Conservation (phyloP, 2,113 vertebrate species). For the Oryzias curvinotus region DNA sequence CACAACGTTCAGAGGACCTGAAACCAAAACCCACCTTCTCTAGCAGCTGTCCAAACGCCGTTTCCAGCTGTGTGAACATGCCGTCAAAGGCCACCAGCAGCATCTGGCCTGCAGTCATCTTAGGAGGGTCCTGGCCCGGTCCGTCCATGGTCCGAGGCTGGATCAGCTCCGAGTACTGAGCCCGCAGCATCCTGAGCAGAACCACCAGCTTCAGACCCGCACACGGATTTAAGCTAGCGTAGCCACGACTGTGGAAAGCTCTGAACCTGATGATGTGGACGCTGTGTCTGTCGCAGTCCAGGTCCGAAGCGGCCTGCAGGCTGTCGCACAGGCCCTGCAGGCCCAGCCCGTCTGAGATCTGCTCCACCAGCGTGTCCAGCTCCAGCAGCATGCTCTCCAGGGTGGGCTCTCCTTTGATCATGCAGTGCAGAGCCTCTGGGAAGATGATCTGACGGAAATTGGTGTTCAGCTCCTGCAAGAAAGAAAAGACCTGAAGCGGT, state of each 20-base stretch:
- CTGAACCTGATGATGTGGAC: conserved; percentile 87
- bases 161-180: conserved; percentile 95
- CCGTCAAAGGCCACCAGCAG: conserved; percentile 97
- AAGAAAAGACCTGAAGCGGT: not conserved
- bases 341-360: conserved; percentile 89
- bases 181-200: conserved; percentile 84
- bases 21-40: conserved; percentile 84
- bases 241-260: not conserved
- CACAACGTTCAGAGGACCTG: too few relatives aligned
- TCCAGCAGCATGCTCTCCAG: conserved; percentile 93
- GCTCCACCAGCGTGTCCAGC: conserved; percentile 91
- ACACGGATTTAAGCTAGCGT: not conserved
- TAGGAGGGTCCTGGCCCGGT: conserved; percentile 90
- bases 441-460: conserved; percentile 99
- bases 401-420: conserved; percentile 94
- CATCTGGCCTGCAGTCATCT: conserved; percentile 99
- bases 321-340: conserved; percentile 87
- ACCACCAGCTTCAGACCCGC: not conserved
- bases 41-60: conserved; percentile 90
- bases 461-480: conserved; percentile 89
- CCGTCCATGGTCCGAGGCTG: conserved; percentile 87
- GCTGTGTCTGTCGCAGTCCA: conserved; percentile 86
- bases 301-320: conserved; percentile 85
- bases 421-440: conserved; percentile 93
- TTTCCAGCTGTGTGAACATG: conserved; percentile 98